phyloP scores from a whole-genome alignment of 2,888 invertebrate species.

The Calliscelio sp. region DNA sequence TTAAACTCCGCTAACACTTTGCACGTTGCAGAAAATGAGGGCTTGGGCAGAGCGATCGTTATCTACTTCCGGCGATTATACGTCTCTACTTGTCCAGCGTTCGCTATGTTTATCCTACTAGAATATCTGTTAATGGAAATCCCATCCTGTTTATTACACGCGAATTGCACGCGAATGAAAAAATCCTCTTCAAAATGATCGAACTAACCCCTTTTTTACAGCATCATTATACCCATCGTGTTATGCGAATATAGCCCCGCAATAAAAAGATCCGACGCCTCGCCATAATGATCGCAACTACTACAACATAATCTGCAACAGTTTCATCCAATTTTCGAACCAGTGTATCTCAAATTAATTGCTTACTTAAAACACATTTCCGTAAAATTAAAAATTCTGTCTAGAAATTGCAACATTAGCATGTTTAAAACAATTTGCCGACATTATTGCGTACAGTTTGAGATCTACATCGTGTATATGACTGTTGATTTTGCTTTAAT shows the following conservation, averaged over 20 bases:
- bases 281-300: slow-evolving; percentile 61
- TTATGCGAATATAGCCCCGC: slow-evolving; percentile 60
- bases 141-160: slow-evolving; percentile 75
- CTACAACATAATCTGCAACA: slow-evolving; percentile 68
- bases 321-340: slow-evolving; percentile 61
- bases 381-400: slow-evolving; percentile 13
- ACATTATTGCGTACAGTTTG: slow-evolving; percentile 19
- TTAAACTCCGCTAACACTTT: slow-evolving; percentile 72
- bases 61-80: slow-evolving; percentile 74
- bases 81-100: slow-evolving; percentile 70
- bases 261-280: slow-evolving; percentile 69
- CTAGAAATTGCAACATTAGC: slow-evolving; percentile 12
- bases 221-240: slow-evolving; percentile 71
- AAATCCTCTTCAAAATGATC: slow-evolving; percentile 63
- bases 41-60: slow-evolving; percentile 69
- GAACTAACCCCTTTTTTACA: slow-evolving; percentile 67
- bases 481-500: not conserved
- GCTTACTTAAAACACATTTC: slow-evolving; percentile 46
- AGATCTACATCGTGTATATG: slow-evolving; percentile 5
- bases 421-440: slow-evolving; percentile 51
- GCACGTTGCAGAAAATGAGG: slow-evolving; percentile 72
- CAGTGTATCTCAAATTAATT: slow-evolving; percentile 52
- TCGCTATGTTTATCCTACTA: slow-evolving; percentile 67
- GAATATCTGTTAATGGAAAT: slow-evolving; percentile 75
- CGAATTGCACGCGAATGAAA: slow-evolving; percentile 67